phyloP scores from a whole-genome alignment of 2,888 invertebrate genomes.

The Pyrocoelia pectoralis region DNA sequence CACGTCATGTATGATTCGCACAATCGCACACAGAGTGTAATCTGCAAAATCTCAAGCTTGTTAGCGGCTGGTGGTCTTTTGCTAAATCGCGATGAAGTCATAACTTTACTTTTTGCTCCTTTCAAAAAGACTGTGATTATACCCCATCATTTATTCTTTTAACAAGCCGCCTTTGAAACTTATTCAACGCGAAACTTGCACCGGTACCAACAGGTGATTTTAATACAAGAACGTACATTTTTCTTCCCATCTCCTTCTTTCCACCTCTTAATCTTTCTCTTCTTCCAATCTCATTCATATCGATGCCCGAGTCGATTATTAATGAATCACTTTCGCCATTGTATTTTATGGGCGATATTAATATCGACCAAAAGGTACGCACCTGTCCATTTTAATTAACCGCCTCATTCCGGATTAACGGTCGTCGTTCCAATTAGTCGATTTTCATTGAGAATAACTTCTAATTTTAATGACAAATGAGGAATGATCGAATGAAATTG shows the following conservation, averaged over 20 bases:
- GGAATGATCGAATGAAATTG: not conserved
- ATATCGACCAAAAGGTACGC: too few relatives aligned
- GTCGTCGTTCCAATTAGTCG: not conserved
- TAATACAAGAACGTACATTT: conserved; percentile 18
- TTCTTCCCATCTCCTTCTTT: conserved; percentile 4
- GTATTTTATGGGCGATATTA: too few relatives aligned
- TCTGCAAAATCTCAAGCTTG: conserved; percentile 42
- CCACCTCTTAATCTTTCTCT: not conserved
- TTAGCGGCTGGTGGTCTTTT: conserved; percentile 43
- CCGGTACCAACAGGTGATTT: conserved; percentile 24
- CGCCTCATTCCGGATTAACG: not conserved
- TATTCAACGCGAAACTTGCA: conserved; percentile 29
- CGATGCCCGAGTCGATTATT: not conserved
- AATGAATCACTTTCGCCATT: not conserved
- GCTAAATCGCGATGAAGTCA: conserved; percentile 42
- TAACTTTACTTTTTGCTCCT: conserved; percentile 42
- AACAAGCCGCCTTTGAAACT: conserved; percentile 44
- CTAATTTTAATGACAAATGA: not conserved
- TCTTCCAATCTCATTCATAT: not conserved
- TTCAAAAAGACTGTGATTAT: conserved; percentile 42
- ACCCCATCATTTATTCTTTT: conserved; percentile 44
- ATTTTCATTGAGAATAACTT: not conserved
- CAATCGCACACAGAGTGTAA: conserved; percentile 40
- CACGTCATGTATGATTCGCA: conserved; percentile 25
- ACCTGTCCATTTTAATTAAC: not conserved